Conservation (phyloP, 2,888 invertebrate genomes). For the Drosophila ezoana region DNA sequence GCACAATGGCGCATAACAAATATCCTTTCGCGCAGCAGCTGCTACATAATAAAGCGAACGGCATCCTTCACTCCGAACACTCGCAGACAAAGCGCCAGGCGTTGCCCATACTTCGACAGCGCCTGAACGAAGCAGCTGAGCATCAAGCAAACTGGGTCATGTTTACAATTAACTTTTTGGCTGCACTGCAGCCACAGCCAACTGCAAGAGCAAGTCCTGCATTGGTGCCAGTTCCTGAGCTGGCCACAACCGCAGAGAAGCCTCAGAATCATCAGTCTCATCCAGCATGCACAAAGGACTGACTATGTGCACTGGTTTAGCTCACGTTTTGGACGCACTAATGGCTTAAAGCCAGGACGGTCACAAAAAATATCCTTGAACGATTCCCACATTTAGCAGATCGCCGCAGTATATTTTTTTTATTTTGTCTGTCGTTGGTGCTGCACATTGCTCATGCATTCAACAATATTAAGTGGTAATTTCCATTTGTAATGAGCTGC, state of each 20-base stretch:
- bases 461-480: conserved; percentile 73
- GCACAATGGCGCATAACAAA: conserved; percentile 73
- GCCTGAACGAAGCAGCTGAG: conserved; percentile 14
- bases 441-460: conserved; percentile 40
- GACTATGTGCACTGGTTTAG: conserved; percentile 47
- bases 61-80: conserved; percentile 60
- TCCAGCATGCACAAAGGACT: conserved; percentile 72
- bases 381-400: conserved; percentile 49
- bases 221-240: conserved; percentile 33
- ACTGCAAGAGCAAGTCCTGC: conserved; percentile 16
- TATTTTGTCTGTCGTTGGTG: conserved; percentile 14
- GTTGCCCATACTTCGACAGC: conserved; percentile 16
- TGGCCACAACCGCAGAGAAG: conserved; percentile 47
- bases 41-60: conserved; percentile 65
- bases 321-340: conserved; percentile 33
- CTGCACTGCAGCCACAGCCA: conserved; percentile 17
- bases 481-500: conserved; percentile 76
- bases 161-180: conserved; percentile 79
- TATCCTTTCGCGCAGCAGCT: conserved; percentile 60
- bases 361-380: conserved; percentile 41
- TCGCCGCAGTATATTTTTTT: conserved; percentile 29
- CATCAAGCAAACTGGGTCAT: conserved; percentile 67
- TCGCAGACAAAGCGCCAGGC: conserved; percentile 44
- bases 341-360: conserved; percentile 42
- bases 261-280: conserved; percentile 52